Base-by-base conservation (phyloP, 2,797 vertebrate species). In the Cygnus olor region DNA sequence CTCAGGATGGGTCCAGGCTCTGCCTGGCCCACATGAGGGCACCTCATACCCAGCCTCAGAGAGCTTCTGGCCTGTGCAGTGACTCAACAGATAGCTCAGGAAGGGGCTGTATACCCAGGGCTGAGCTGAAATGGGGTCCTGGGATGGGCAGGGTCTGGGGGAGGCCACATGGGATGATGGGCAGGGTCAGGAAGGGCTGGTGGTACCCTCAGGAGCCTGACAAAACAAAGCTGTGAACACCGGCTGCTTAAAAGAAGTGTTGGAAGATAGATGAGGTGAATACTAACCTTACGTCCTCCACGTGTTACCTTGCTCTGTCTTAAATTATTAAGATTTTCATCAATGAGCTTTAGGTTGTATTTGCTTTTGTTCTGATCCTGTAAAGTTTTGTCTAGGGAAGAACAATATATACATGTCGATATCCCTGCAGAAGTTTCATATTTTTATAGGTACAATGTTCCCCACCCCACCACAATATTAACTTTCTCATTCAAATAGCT, bases 401-500 rank as follows among this genome's bases (percentile, higher is more conserved):
- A 70, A 40, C n/a, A 84, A 44, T 10, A 36, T 34, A 34, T 2
- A 68, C 5, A 6, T n/a, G 16, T 51, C 70, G 88, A 81, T 60
- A 89, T 85, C 30, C 36, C 58, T 92, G 77, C 22, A 61, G 44
- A 80, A 86, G 71, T 89, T 79, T 65, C 18, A 0, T 38, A 32
- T 3, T 24, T 64, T 87, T 96, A 78, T 14, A 40, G 72, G 32
- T 53, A 65, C 60, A 85, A 51, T 58, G 28, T 79, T 87, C 47
- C 42, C 22, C 18, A 45, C 32, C 51, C 13, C 60, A 76, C 60
- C 10, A 30, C 27, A 20, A 11, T 80, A 84, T 77, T 97, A 78
- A 66, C 44, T 95, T 97, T 96, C 86, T 97, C 78, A 95, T 96
- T 96, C 69, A 77, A 94, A 85, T 94, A 88, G 53, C 78, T 92